Evolutionary conservation across 2,888 invertebrate genomes (phyloP).

Genomic region (Halictus quadricinctus): DNA sequence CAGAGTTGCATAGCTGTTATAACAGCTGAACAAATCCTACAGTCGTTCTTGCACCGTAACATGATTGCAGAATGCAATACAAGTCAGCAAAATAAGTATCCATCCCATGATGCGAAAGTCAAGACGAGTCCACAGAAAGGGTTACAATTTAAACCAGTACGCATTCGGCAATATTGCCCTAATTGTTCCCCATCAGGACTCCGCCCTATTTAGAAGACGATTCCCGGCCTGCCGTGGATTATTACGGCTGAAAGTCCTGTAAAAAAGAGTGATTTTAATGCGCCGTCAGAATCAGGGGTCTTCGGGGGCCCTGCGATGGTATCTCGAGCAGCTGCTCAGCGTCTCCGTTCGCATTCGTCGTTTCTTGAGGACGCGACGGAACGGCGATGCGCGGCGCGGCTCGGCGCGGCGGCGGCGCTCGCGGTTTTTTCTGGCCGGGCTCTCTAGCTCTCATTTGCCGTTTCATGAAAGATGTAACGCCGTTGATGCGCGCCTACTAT

Average conservation of each 20-base stretch:
- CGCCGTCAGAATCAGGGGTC: conserved; percentile 59
- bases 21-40: neutral
- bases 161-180: conserved; percentile 9
- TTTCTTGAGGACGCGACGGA: neutral
- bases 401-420: neutral
- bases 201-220: neutral
- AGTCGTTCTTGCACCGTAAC: neutral
- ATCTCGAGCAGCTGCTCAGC: conserved; percentile 63
- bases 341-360: conserved; percentile 15
- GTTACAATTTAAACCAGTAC: neutral
- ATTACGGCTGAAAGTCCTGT: conserved; percentile 45
- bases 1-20: neutral
- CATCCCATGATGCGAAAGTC: neutral
- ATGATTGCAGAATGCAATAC: neutral
- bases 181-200: conserved; percentile 31
- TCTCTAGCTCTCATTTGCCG: conserved; percentile 72
- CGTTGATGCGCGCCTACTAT: conserved; percentile 78
- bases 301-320: conserved; percentile 52
- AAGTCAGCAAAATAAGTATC: neutral
- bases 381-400: neutral
- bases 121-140: neutral
- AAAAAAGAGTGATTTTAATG: conserved; percentile 60
- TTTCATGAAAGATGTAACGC: conserved; percentile 79
- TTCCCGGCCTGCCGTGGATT: conserved; percentile 32
- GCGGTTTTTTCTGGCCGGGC: conserved; percentile 45